Evolutionary conservation across 2,113 vertebrate species (phyloP), one percentile per base, ranked within the genome.

Genomic region (Pyxicephalus adspersus): DNA sequence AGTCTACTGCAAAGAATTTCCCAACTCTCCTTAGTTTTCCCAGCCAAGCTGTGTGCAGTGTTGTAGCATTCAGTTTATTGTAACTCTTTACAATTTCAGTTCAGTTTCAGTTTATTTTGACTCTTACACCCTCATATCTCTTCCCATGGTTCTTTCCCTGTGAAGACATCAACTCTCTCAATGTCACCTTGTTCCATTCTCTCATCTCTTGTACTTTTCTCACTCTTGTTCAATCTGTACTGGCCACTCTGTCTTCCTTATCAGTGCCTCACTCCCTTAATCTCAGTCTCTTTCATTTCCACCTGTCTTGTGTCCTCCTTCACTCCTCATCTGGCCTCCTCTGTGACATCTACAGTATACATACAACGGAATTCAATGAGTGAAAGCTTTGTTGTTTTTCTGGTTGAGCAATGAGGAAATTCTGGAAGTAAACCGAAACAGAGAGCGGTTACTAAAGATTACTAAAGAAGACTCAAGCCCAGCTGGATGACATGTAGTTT

Each of bases 151-250:
- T 72, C 68, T 51, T 55, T 71, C 25, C 31, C 28, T 60, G n/a
- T 38, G 54, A 34, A 74, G 71, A 22, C 54, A 38, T 72, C 29
- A 34, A 29, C 29, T 57, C 45, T 18, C 57, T 65, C 65, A 81
- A 74, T 81, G 79, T 81, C 79, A 81, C 79, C 79, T 81, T 81
- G 68, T 74, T 65, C 79, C 68, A 9, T 29, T 55, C 67, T 74
- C 25, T 38, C 54, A 61, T 51, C 11, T n/a, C n/a, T n/a, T n/a
- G n/a, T n/a, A n/a, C n/a, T 65, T 74, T 64, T 81, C 79, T 81
- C 68, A 81, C 79, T 31, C 70, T 74, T 45, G 58, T 20, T 55
- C 57, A 54, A 73, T 81, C 79, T 81, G 19, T 23, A 13, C 58
- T 64, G 34, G 68, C 50, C 79, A 73, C 67, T 64, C 79, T 81